Conservation (phyloP, 2,113 vertebrate genomes). For the Neoarius graeffei region DNA sequence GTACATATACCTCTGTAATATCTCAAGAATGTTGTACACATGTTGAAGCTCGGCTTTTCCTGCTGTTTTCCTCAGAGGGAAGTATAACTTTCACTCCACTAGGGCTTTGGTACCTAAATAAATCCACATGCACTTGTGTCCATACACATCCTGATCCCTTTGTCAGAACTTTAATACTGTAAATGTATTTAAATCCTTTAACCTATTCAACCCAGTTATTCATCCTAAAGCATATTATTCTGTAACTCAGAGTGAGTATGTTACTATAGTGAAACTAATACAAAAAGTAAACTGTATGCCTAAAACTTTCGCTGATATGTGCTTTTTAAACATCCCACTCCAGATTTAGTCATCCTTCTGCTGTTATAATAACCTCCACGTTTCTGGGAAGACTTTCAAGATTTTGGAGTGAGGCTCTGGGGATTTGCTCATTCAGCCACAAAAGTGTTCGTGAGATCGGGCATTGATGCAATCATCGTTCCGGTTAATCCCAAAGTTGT, state of each 20-base stretch:
- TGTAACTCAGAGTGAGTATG: too few relatives aligned
- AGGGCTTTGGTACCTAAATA: neutral
- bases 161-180: neutral
- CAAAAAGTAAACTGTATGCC: neutral
- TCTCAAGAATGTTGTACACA: slow-evolving; percentile 33
- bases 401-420: neutral
- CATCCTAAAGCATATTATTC: neutral
- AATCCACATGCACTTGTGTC: neutral
- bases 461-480: neutral
- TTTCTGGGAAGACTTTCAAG: neutral
- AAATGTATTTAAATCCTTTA: neutral
- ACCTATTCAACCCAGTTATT: neutral
- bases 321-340: neutral
- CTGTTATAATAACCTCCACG: neutral
- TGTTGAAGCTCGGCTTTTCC: slow-evolving; percentile 29
- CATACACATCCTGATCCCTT: neutral
- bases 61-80: neutral
- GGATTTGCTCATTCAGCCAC: neutral
- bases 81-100: neutral
- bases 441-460: neutral
- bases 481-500: neutral
- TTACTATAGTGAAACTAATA: neutral
- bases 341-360: too few relatives aligned
- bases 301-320: neutral
- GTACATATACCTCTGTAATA: slow-evolving; percentile 15